Base-by-base conservation (phyloP, 2,113 vertebrate species). In the Semicossyphus pulcher region DNA sequence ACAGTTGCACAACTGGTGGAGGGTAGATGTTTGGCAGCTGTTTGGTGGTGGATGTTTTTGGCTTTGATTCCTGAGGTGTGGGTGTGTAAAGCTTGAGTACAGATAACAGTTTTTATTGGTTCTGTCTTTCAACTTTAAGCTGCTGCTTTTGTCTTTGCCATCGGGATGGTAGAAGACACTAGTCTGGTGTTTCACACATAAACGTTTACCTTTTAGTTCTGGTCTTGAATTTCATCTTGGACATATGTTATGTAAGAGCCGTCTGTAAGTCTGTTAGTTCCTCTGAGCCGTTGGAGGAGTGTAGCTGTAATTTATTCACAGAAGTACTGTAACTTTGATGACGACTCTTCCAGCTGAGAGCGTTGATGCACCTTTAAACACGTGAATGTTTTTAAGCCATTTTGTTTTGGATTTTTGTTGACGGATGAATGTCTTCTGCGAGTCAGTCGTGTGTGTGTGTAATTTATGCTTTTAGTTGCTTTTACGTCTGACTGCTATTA, bases 391-490 rank as follows among this genome's bases (percentile, higher is more conserved):
- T 42, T 54, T 39, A 21, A 37, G 21, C 10, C 11, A n/a, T 51
- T 63, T 66, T 42, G 34, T 14, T 71, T 32, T 44, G n/a, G 0
- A n/a, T 20, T 23, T 48, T 66, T 67, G 28, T 41, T 4, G 0
- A 73, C 49, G 34, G 23, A 41, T 51, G 34, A 44, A 3, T 37
- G 29, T 45, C 34, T 61, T 14, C n/a, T n/a, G 2, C 34, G 18
- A 0, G 28, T 61, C 9, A 16, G 26, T 23, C 26, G 26, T 39
- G 66, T 61, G n/a, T 54, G 5, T 80, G 62, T 81, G 21, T 81
- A 25, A 72, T 78, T 83, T 83, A 62, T 70, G 7, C 11, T 15
- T 76, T 80, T 66, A 77, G 73, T 76, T 63, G 23, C 1, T 74
- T 64, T 76, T 44, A 29, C 37, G 15, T 77, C 20, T 68, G 26